Conservation (phyloP, 2,797 vertebrate genomes). For the Petrocephalus sullivani region DNA sequence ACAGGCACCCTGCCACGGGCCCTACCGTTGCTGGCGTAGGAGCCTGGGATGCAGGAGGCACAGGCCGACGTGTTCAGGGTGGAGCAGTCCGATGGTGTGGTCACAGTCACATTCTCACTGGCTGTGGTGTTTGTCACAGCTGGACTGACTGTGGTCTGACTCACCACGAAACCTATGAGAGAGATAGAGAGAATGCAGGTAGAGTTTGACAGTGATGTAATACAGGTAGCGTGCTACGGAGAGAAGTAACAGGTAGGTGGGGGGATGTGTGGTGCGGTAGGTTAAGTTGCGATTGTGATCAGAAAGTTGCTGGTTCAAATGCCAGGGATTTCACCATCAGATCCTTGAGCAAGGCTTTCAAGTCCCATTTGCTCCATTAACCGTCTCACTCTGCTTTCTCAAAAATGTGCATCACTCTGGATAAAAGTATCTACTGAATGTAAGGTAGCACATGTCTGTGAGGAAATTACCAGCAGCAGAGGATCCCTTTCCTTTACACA, state of each 20-base stretch:
- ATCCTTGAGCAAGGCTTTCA: background rate
- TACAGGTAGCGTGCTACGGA: background rate
- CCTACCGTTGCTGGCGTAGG: conserved; percentile 64
- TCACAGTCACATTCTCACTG: conserved; percentile 41
- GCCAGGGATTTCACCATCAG: background rate
- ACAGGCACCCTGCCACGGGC: background rate
- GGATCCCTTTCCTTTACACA: background rate
- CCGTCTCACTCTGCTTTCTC: background rate
- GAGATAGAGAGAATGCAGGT: background rate
- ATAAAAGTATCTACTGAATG: background rate
- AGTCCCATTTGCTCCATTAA: background rate
- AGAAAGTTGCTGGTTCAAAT: background rate
- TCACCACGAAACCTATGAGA: conserved; percentile 53
- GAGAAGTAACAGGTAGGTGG: background rate
- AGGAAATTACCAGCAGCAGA: no score
- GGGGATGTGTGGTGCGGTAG: background rate
- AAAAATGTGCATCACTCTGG: background rate
- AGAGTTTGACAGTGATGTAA: background rate
- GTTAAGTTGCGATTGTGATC: background rate
- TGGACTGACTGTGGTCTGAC: conserved; percentile 63
- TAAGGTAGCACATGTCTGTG: background rate
- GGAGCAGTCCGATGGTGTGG: conserved; percentile 57
- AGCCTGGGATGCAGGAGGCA: conserved; percentile 65
- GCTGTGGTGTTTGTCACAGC: conserved; percentile 52
- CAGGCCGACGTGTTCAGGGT: conserved; percentile 67